Conservation (phyloP, 1,140 invertebrate species). For the Lithobius niger region DNA sequence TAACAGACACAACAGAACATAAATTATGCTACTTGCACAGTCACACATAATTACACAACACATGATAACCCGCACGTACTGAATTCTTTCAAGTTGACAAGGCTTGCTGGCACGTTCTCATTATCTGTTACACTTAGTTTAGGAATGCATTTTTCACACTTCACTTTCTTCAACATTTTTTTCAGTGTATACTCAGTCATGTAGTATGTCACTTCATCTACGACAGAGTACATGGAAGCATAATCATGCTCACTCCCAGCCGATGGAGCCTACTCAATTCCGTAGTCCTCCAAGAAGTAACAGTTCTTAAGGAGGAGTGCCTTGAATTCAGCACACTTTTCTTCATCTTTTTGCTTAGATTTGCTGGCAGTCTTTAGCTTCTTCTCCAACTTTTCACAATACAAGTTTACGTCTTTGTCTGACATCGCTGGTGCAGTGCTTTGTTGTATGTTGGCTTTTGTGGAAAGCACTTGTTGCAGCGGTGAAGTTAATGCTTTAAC, state of each 20-base stretch:
- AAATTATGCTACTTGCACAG: neutral
- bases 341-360: neutral
- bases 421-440: neutral
- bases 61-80: too few relatives aligned
- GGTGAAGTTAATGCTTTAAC: neutral
- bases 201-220: neutral
- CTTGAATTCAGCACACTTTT: neutral
- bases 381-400: neutral
- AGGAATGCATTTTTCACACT: neutral
- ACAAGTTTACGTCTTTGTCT: neutral
- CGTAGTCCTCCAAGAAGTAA: neutral
- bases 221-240: neutral
- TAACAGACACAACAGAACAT: too few relatives aligned
- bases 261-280: neutral
- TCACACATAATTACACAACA: neutral
- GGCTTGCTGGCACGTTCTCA: neutral
- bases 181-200: neutral
- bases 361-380: neutral
- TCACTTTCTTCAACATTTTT: neutral
- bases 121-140: neutral
- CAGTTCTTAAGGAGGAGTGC: neutral
- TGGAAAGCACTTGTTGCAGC: neutral
- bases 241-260: neutral
- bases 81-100: slow-evolving; percentile 1
- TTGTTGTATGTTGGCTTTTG: neutral